phyloP scores from a whole-genome alignment of 2,113 vertebrate species.

The Tympanuchus pallidicinctus region DNA sequence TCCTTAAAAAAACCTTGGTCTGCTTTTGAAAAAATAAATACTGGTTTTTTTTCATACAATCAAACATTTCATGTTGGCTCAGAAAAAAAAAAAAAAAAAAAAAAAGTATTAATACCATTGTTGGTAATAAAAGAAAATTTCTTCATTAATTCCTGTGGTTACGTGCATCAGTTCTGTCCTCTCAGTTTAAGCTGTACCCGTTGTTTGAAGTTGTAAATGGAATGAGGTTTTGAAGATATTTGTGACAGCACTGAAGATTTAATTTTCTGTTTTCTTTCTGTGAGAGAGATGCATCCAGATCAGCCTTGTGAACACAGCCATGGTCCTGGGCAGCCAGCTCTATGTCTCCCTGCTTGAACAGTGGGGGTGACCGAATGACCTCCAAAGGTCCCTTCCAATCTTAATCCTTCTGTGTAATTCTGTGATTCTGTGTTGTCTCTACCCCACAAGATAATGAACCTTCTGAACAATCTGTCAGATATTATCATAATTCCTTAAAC shows the following conservation, averaged over 20 bases:
- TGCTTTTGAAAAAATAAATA: background rate
- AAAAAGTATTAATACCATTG: background rate
- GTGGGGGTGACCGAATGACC: background rate
- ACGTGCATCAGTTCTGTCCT: background rate
- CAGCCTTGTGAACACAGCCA: background rate
- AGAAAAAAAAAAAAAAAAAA: too few relatives aligned
- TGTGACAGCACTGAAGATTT: background rate
- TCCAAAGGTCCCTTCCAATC: background rate
- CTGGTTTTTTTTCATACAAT: background rate
- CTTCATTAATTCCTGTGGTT: background rate
- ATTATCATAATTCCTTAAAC: background rate
- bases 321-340: background rate
- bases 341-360: background rate
- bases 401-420: background rate
- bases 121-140: background rate
- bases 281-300: background rate
- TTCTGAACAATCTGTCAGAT: background rate
- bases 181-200: background rate
- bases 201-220: slow-evolving; percentile 2
- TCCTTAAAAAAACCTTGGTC: background rate
- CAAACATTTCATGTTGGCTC: background rate
- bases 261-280: slow-evolving; percentile 4
- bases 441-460: background rate
- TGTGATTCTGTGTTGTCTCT: background rate
- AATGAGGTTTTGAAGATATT: background rate